Percentiles rank a stretch among this genome's conserved stretches.
These are phyloP conservation scores for Vollenhovia emeryi DNA, from an alignment of 1,140 invertebrate genomes.

Conservation along the genomic window DNA sequence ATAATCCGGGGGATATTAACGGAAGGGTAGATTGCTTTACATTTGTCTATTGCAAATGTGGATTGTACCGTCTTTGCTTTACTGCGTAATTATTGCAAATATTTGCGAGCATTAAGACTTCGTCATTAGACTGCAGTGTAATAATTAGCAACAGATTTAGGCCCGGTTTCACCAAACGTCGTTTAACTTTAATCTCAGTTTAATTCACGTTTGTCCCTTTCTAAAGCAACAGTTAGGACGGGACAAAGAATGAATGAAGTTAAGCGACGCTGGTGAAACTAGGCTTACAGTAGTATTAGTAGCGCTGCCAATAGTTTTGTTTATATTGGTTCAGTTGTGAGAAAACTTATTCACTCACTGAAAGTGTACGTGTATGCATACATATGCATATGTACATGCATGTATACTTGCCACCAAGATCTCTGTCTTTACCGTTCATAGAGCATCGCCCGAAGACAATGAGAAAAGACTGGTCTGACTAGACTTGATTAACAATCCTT, in stretches of 20 bases:
- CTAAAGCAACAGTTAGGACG: no score
- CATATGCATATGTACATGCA: no score
- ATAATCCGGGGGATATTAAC: not conserved
- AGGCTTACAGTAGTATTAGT: not conserved
- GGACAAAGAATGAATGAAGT: no score
- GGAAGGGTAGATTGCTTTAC: not conserved
- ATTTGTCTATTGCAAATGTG: not conserved
- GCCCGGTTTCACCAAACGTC: no score
- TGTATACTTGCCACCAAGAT: not conserved
- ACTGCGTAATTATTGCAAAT: not conserved
- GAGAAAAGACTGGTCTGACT: conserved; percentile 62
- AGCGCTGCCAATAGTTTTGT: not conserved
- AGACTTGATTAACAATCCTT: conserved; percentile 65
- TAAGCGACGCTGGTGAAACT: no score
- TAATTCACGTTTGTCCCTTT: no score
- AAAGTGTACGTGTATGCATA: not conserved
- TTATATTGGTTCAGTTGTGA: not conserved
- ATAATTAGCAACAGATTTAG: not conserved
- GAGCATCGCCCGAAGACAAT: conserved; percentile 1
- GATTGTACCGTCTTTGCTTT: not conserved
- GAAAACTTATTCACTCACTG: not conserved
- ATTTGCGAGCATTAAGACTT: not conserved
- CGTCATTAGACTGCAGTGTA: not conserved
- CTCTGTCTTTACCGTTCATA: not conserved
- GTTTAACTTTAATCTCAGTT: no score